These are phyloP conservation scores for Furcifer pardalis DNA, from an alignment of 2,797 vertebrate genomes.

Conservation along the genomic window DNA sequence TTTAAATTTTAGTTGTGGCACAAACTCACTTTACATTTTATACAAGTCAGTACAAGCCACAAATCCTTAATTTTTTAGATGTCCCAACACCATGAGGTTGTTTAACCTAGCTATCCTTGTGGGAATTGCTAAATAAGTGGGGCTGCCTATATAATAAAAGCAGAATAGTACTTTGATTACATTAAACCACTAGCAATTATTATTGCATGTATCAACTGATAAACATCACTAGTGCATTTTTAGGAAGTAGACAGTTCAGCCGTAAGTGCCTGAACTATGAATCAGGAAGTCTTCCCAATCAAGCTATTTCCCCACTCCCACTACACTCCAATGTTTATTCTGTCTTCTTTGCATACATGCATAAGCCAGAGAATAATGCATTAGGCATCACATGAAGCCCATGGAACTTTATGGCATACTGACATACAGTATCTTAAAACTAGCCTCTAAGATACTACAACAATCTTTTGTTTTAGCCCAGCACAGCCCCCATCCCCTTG, in stretches of 20 bases:
- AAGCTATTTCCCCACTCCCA: no score
- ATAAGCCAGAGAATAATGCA: neutral
- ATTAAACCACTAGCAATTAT: neutral
- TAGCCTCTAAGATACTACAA: neutral
- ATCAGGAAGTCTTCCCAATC: neutral
- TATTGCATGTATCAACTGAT: no score
- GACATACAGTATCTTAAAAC: neutral
- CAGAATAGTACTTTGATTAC: neutral
- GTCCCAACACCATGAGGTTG: neutral
- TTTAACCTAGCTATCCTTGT: neutral
- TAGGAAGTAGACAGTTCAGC: neutral
- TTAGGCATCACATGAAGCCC: neutral
- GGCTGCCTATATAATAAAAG: neutral
- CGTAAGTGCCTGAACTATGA: neutral
- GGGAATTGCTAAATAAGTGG: neutral
- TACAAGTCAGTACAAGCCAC: neutral
- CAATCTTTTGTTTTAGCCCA: neutral
- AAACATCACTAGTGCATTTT: no score
- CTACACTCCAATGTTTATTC: neutral
- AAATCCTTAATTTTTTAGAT: neutral
- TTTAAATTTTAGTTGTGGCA: neutral
- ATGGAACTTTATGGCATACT: neutral
- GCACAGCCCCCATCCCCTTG: no score
- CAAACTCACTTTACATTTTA: neutral
- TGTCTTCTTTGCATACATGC: neutral